phyloP scores from a whole-genome alignment of 2,113 vertebrate species.

The Brachyhypopomus occidentalis region DNA sequence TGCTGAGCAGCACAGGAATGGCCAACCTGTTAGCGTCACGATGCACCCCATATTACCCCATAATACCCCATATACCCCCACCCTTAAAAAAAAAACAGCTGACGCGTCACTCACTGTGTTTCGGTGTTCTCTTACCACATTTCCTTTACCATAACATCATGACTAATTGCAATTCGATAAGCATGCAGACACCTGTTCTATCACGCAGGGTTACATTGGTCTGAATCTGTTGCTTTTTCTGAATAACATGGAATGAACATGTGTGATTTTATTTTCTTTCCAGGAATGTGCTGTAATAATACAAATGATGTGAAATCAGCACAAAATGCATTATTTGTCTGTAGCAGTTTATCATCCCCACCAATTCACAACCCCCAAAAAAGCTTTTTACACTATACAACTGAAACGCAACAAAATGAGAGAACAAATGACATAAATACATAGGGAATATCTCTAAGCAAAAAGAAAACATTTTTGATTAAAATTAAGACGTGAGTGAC shows the following conservation, averaged over 20 bases:
- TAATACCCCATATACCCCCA: no score
- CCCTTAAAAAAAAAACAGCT: conserved; percentile 58
- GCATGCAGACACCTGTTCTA: conserved; percentile 71
- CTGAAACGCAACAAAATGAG: conserved; percentile 71
- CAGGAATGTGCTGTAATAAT: conserved; percentile 60
- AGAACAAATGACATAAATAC: conserved; percentile 89
- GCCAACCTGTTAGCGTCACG: no score
- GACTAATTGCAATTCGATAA: conserved; percentile 75
- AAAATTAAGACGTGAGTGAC: conserved; percentile 76
- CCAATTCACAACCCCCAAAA: conserved; percentile 48
- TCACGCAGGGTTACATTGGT: conserved; percentile 58
- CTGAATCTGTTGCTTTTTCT: conserved; percentile 47
- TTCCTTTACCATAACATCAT: conserved; percentile 73
- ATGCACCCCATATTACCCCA: no score
- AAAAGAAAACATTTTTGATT: conserved; percentile 74
- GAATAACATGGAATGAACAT: conserved; percentile 61
- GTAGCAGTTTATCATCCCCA: conserved; percentile 8
- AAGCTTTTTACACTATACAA: conserved; percentile 80
- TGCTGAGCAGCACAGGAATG: no score
- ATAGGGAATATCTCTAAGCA: conserved; percentile 79
- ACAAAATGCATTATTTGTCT: conserved; percentile 12
- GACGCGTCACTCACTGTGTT: conserved; percentile 69
- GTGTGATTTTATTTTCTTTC: conserved; percentile 55
- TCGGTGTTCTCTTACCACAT: conserved; percentile 73
- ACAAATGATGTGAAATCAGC: conserved; percentile 57